Base-by-base conservation (phyloP, 2,113 vertebrate species). In the Leptocoma aspasia region DNA sequence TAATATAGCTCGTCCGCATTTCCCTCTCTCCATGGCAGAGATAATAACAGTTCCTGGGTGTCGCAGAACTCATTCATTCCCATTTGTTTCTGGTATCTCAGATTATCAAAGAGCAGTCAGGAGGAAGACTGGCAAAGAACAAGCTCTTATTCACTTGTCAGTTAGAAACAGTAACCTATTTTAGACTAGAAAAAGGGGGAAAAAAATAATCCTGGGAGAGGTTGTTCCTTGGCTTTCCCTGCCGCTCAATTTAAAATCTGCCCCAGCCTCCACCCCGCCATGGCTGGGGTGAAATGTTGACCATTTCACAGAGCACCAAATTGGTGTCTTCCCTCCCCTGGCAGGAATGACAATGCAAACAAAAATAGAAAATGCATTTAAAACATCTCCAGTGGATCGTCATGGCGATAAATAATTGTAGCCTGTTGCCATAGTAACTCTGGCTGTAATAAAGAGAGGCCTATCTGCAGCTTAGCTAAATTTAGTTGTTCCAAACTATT, bases 391-490 rank as follows among this genome's bases (percentile, higher is more conserved):
- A 97, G 97, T 94, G 95, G 97, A 98, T 97, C 89, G 97, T 98
- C 98, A 98, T 98, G 97, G 97, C 88, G 56, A 98, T 98, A 98
- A 98, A 98, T 98, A 98, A 98, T 98, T 98, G 98, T 98, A 98
- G 97, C 97, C 83, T 96, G 97, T 97, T 98, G 97, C 97, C 98
- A 98, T 98, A 94, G 97, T 94, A 98, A 98, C 97, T 63, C 71
- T 93, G 94, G 96, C 97, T 97, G 94, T 97, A 95, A 97, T 96
- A 96, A 96, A 96, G 97, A 97, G 95, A 97, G 96, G 96, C 84
- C 97, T 97, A 95, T 96, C 96, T 97, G 92, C 92, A 94, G 96
- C 95, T 95, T 82, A 92, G 97, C 98, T 98, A 98, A 98, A 98
- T 98, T 97, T 97, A 98, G 97, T 95, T 96, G 96, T 96, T 96